Conservation (phyloP, 2,797 vertebrate species). For the Coluber constrictor region DNA sequence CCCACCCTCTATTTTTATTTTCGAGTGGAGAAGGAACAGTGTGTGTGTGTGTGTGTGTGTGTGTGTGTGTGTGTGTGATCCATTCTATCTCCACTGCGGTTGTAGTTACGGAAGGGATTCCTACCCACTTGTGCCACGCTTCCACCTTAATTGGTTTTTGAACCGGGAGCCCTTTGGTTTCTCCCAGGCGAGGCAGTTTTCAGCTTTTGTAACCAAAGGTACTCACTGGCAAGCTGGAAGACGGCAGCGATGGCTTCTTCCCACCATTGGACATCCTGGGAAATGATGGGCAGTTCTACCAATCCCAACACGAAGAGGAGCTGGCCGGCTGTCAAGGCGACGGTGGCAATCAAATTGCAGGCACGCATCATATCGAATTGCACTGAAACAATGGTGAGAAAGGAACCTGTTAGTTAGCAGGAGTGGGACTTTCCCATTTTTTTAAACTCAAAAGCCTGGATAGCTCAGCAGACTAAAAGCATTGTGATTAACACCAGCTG, state of each 20-base stretch:
- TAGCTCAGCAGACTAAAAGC: too few relatives aligned
- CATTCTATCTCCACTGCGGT: too few relatives aligned
- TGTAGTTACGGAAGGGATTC: neutral
- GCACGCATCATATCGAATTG: slow-evolving; percentile 99
- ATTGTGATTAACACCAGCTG: too few relatives aligned
- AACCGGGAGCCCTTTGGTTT: neutral
- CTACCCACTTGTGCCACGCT: neutral
- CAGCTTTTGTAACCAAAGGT: slow-evolving; percentile 13
- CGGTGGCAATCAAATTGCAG: slow-evolving; percentile 94
- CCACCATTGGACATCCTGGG: slow-evolving; percentile 94
- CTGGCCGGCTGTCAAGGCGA: slow-evolving; percentile 89
- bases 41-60: too few relatives aligned
- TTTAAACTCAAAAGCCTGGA: too few relatives aligned
- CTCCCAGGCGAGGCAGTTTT: slow-evolving; percentile 13
- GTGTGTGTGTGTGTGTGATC: too few relatives aligned
- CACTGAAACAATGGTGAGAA: slow-evolving; percentile 71
- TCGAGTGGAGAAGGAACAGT: too few relatives aligned
- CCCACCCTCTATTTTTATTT: neutral
- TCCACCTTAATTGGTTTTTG: neutral
- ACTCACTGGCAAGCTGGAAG: slow-evolving; percentile 98
- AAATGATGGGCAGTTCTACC: slow-evolving; percentile 83
- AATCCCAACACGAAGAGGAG: slow-evolving; percentile 92
- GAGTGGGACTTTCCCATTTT: neutral
- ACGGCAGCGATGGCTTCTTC: slow-evolving; percentile 97
- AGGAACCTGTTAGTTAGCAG: slow-evolving; percentile 9